phyloP scores from a whole-genome alignment of 2,113 vertebrate genomes.

The Scomber colias region DNA sequence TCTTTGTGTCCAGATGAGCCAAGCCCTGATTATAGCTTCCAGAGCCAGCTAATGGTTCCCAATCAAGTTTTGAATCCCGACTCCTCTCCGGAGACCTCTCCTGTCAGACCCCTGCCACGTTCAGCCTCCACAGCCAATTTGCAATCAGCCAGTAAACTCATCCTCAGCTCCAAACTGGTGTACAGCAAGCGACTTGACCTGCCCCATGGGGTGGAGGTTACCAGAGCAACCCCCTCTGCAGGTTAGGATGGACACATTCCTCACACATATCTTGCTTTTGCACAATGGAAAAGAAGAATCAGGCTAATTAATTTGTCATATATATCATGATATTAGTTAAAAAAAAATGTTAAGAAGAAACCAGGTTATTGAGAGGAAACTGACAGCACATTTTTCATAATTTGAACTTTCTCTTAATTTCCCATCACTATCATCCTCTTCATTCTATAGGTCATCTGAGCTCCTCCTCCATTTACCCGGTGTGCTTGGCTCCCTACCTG shows the following conservation, averaged over 20 bases:
- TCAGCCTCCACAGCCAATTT: conserved; percentile 97
- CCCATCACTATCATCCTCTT: neutral
- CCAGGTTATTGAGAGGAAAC: too few relatives aligned
- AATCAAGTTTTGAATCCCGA: conserved; percentile 85
- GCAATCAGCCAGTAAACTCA: conserved; percentile 98
- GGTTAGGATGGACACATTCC: conserved; percentile 79
- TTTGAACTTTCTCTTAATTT: too few relatives aligned
- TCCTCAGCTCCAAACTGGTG: conserved; percentile 94
- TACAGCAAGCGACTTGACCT: conserved; percentile 93
- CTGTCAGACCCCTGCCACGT: conserved; percentile 90
- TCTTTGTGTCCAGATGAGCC: conserved; percentile 75
- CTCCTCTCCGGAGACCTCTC: conserved; percentile 91
- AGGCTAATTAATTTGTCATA: too few relatives aligned
- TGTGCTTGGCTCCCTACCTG: conserved; percentile 97
- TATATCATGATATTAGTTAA: too few relatives aligned
- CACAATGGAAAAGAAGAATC: neutral
- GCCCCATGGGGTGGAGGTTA: conserved; percentile 92
- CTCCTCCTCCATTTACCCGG: conserved; percentile 98
- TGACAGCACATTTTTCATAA: too few relatives aligned
- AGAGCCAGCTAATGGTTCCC: conserved; percentile 90
- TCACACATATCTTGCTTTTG: conserved; percentile 2
- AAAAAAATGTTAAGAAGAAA: too few relatives aligned
- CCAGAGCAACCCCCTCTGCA: conserved; percentile 97
- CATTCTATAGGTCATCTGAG: conserved; percentile 92
- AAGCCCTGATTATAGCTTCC: conserved; percentile 77